These are phyloP conservation scores for Oncorhynchus kisutch DNA, from an alignment of 2,113 vertebrate genomes.

Conservation along the genomic window DNA sequence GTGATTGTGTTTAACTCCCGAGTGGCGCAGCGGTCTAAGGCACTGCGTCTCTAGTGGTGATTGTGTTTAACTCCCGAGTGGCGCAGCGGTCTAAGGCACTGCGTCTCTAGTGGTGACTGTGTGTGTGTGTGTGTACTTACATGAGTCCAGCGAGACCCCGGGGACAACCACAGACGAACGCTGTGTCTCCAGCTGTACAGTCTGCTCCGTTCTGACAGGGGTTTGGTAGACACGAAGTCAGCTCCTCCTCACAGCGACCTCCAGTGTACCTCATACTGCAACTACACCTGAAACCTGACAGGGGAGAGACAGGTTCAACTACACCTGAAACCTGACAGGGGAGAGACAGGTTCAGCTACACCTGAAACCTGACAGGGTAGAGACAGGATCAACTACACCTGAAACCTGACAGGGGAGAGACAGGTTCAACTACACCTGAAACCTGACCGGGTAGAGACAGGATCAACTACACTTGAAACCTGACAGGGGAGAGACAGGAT, in stretches of 20 bases:
- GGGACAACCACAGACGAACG: conserved; percentile 88
- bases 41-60: no score
- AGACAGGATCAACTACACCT: background rate
- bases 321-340: background rate
- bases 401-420: no score
- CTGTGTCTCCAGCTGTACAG: conserved; percentile 81
- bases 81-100: no score
- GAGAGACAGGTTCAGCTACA: background rate
- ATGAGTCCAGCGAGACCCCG: conserved; percentile 83
- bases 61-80: no score
- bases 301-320: background rate
- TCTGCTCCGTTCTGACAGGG: conserved; percentile 89
- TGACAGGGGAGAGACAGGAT: no score
- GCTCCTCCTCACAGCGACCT: conserved; percentile 85
- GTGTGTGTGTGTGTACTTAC: conserved; percentile 74
- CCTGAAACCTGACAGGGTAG: background rate
- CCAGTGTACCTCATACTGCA: conserved; percentile 89
- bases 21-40: no score
- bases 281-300: conserved; percentile 66
- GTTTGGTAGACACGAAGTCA: conserved; percentile 90
- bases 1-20: no score
- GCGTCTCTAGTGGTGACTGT: no score
- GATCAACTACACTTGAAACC: no score
- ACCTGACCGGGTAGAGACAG: no score
- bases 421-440: no score